These are phyloP conservation scores for Stegophylla sp. DNA, from an alignment of 2,888 invertebrate species.

Conservation along the genomic window DNA sequence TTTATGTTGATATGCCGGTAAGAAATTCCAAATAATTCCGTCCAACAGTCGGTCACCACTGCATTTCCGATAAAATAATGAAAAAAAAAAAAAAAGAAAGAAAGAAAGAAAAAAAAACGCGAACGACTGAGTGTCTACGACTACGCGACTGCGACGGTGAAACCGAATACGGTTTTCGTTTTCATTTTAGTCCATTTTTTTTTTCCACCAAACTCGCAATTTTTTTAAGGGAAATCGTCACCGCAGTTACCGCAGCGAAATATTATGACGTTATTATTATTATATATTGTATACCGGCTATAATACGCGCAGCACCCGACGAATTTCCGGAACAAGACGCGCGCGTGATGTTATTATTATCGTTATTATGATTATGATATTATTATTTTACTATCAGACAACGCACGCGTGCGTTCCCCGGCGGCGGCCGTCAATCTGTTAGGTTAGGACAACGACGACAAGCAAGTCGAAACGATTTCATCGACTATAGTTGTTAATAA, in stretches of 20 bases:
- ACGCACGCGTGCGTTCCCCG: too few species aligned
- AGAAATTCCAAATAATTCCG: too few species aligned
- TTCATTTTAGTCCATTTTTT: not conserved
- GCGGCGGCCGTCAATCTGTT: too few species aligned
- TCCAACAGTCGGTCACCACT: too few species aligned
- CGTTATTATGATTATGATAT: not conserved
- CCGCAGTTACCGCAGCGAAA: not conserved
- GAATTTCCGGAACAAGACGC: not conserved
- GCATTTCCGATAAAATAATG: too few species aligned
- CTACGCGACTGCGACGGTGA: not conserved
- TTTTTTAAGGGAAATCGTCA: not conserved
- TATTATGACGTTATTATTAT: not conserved
- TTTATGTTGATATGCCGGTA: too few species aligned
- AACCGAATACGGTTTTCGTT: conserved; percentile 2
- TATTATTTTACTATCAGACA: not conserved
- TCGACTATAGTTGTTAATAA: not conserved
- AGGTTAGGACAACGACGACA: conserved; percentile 5
- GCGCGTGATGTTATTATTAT: not conserved
- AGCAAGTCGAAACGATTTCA: conserved; percentile 24
- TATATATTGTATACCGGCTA: not conserved
- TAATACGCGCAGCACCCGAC: not conserved
- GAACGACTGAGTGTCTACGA: not conserved
- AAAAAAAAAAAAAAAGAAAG: too few species aligned
- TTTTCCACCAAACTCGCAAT: not conserved
- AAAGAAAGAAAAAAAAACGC: too few species aligned